These are phyloP conservation scores for Candidula unifasciata DNA, from an alignment of 2,888 invertebrate species.

Conservation along the genomic window DNA sequence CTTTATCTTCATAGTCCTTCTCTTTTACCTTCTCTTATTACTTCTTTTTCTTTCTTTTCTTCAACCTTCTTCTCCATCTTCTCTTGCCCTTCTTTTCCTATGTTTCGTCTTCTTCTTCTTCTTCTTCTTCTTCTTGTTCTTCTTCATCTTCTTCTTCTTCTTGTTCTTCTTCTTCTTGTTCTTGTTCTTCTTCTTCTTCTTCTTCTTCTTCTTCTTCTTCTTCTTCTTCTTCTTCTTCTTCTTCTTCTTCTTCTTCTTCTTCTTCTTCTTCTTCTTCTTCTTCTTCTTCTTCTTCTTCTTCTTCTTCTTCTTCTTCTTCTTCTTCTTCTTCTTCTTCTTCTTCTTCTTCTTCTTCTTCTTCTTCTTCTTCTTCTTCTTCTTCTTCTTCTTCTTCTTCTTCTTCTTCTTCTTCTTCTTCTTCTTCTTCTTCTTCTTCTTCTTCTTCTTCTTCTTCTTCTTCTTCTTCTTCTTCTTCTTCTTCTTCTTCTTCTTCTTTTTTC, in stretches of 20 bases:
- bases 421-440: background rate
- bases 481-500: background rate
- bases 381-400: background rate
- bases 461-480: background rate
- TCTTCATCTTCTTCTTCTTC: background rate
- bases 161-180: background rate
- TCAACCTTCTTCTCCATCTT: background rate
- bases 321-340: too few relatives aligned
- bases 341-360: background rate
- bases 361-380: background rate
- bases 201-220: background rate
- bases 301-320: too few relatives aligned
- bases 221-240: background rate
- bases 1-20: background rate
- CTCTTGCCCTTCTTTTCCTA: background rate
- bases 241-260: background rate
- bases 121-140: background rate
- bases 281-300: too few relatives aligned
- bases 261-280: background rate
- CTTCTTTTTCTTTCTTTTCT: background rate
- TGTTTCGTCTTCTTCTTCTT: background rate
- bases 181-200: background rate
- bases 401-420: background rate
- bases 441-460: background rate
- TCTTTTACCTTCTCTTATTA: background rate